phyloP scores from a whole-genome alignment of 2,888 invertebrate genomes.

The Ephialtes manifestator region DNA sequence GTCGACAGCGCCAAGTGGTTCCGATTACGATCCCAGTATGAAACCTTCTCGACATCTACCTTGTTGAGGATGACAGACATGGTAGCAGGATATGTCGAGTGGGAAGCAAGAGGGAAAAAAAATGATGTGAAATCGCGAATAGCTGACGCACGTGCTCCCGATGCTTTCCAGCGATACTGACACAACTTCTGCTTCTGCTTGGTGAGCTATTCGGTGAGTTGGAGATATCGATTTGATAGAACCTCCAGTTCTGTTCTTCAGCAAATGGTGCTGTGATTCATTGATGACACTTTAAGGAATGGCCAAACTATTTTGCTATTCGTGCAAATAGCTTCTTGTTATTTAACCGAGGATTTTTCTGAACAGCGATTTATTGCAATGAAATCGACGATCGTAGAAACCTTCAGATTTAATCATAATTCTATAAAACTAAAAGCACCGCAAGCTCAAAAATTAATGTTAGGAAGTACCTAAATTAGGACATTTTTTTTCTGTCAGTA shows the following conservation, averaged over 20 bases:
- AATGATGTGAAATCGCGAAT: not conserved
- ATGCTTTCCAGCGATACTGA: not conserved
- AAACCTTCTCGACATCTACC: constrained; percentile 5
- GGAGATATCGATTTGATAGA: constrained; percentile 1
- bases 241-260: not conserved
- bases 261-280: not conserved
- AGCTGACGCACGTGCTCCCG: constrained; percentile 1
- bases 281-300: not conserved
- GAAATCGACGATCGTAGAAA: too few species aligned
- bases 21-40: constrained; percentile 5
- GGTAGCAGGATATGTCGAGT: not conserved
- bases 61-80: constrained; percentile 3
- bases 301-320: constrained; percentile 2
- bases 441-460: too few species aligned
- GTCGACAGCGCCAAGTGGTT: constrained; percentile 18
- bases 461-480: too few species aligned
- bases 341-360: not conserved
- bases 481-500: too few species aligned
- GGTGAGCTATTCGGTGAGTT: not conserved
- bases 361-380: not conserved
- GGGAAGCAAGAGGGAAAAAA: not conserved
- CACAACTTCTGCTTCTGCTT: not conserved
- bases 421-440: too few species aligned
- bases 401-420: too few species aligned
- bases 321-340: not conserved